A percentile compares a stretch with the other conserved stretches of the same genome.
phyloP scores from a whole-genome alignment of 2,888 invertebrate genomes.

The Eueremaeus valkanovi region DNA sequence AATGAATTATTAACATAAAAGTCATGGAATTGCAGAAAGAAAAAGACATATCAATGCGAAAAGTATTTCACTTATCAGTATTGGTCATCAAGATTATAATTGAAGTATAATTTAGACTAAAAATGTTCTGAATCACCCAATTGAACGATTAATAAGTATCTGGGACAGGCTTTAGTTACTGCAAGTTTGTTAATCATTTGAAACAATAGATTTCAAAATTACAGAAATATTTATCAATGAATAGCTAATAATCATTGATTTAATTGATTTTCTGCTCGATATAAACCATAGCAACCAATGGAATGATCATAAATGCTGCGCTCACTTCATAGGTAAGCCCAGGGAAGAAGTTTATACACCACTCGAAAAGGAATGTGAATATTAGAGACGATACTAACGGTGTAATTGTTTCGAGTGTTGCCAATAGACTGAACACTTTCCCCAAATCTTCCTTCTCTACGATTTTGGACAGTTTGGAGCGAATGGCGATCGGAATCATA shows the following conservation, averaged over 20 bases:
- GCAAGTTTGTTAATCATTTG: no score
- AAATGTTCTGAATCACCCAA: no score
- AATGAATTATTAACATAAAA: no score
- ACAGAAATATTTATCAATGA: no score
- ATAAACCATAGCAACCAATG: not conserved
- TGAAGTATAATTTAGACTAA: no score
- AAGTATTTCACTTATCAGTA: no score
- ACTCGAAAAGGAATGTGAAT: conserved; percentile 5
- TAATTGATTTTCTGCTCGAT: not conserved
- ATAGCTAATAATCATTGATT: not conserved
- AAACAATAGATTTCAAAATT: no score
- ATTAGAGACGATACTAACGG: not conserved
- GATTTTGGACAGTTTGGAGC: conserved; percentile 7
- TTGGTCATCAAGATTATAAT: no score
- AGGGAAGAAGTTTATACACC: not conserved
- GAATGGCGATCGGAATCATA: not conserved
- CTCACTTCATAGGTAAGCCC: not conserved
- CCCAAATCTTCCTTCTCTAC: conserved; percentile 10
- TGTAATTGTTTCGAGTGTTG: not conserved
- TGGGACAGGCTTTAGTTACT: no score
- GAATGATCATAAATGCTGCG: conserved; percentile 1
- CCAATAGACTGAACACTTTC: conserved; percentile 9
- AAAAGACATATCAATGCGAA: no score
- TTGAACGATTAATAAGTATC: no score
- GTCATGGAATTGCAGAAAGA: no score